These are phyloP conservation scores for Labrus mixtus DNA, from an alignment of 2,113 vertebrate genomes.

Conservation along the genomic window DNA sequence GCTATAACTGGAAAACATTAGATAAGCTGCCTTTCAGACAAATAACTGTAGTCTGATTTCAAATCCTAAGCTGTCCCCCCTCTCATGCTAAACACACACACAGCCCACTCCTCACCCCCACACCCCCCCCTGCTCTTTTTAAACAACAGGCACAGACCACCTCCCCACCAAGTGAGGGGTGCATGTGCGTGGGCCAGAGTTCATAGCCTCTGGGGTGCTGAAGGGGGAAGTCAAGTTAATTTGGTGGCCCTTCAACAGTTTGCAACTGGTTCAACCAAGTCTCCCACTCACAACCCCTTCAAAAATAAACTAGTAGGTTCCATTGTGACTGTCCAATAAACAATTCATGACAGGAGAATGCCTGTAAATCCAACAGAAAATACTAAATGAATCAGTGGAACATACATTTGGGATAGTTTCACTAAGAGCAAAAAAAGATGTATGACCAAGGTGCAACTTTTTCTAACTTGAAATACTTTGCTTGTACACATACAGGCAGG, in stretches of 20 bases:
- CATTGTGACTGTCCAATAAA: slow-evolving; percentile 38
- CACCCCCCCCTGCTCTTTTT: slow-evolving; percentile 57
- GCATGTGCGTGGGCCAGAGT: slow-evolving; percentile 76
- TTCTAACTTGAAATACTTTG: neutral
- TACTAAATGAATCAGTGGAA: no score
- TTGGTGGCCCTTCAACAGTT: slow-evolving; percentile 82
- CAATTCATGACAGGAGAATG: slow-evolving; percentile 35
- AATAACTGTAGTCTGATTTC: slow-evolving; percentile 76
- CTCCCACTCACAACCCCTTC: slow-evolving; percentile 59
- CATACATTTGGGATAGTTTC: no score
- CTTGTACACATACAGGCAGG: neutral
- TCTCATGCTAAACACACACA: slow-evolving; percentile 34
- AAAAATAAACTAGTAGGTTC: slow-evolving; percentile 20
- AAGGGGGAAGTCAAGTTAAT: slow-evolving; percentile 81
- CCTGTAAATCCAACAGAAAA: slow-evolving; percentile 44
- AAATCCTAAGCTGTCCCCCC: slow-evolving; percentile 59
- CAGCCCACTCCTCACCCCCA: slow-evolving; percentile 24
- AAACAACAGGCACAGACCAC: slow-evolving; percentile 62
- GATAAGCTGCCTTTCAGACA: slow-evolving; percentile 81
- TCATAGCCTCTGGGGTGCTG: slow-evolving; percentile 73
- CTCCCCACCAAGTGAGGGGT: slow-evolving; percentile 55
- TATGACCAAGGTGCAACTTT: slow-evolving; percentile 10
- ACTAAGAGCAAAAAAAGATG: slow-evolving; percentile 15
- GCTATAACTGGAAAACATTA: slow-evolving; percentile 72
- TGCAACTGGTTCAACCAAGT: slow-evolving; percentile 78